Percentiles rank a stretch among this genome's conserved stretches.
Conservation (phyloP, 2,113 vertebrate species). For the Gallinago undulata region DNA sequence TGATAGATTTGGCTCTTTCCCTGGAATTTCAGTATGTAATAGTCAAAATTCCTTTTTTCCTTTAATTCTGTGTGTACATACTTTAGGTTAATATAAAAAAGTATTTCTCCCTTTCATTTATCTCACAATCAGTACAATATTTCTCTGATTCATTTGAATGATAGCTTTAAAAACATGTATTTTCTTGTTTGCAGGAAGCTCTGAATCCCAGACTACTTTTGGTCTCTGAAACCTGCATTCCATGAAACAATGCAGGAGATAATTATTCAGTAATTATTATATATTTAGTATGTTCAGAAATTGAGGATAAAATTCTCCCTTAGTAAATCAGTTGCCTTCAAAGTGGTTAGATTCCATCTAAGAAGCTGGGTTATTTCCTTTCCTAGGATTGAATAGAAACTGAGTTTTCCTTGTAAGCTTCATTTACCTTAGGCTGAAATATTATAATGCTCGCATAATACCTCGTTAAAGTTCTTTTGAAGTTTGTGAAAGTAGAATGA, state of each 20-base stretch:
- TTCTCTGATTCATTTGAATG: constrained; percentile 1
- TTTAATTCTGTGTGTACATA: not conserved
- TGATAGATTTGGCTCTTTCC: not conserved
- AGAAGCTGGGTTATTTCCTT: not conserved
- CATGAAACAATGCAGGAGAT: not conserved
- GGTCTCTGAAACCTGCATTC: not conserved
- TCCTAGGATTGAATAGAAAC: not conserved
- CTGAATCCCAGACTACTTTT: not conserved
- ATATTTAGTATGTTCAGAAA: not conserved
- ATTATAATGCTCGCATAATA: not conserved
- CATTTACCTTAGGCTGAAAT: not conserved
- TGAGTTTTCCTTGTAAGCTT: not conserved
- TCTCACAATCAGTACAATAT: not conserved
- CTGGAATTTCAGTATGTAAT: not conserved
- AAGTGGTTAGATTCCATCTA: not conserved
- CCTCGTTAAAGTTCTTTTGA: not conserved
- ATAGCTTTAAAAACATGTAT: not conserved
- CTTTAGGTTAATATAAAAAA: not conserved
- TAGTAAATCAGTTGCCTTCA: not conserved
- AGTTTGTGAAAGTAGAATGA: not conserved
- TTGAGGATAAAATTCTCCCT: not conserved
- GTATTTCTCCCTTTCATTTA: not conserved
- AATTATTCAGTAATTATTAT: not conserved
- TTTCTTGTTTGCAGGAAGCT: not conserved
- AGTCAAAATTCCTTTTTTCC: not conserved